Conservation (phyloP, 1,140 invertebrate genomes). For the Diplogasteroides magnus region DNA sequence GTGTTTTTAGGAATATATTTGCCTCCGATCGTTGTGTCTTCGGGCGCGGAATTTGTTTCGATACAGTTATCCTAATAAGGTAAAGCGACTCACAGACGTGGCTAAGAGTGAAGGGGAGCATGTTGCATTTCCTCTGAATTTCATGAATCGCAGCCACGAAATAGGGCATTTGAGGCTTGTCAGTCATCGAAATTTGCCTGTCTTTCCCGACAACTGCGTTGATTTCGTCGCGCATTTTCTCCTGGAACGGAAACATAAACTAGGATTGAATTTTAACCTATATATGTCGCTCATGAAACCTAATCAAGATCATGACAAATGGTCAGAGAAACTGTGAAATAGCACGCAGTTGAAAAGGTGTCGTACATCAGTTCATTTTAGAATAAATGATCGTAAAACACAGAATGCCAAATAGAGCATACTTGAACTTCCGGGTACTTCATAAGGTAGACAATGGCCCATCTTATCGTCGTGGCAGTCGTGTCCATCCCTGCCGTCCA, state of each 20-base stretch:
- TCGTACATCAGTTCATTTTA: too few species aligned
- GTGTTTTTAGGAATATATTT: slow-evolving; percentile 3
- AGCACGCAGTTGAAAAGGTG: too few species aligned
- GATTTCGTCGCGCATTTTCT: background rate
- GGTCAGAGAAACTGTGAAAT: too few species aligned
- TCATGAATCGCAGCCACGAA: background rate
- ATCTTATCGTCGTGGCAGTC: background rate
- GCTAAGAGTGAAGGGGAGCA: background rate
- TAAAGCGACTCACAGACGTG: too few species aligned
- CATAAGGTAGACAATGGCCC: background rate
- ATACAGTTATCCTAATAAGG: too few species aligned
- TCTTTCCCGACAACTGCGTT: background rate
- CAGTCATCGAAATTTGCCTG: background rate
- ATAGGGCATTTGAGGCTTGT: background rate
- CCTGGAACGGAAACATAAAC: background rate
- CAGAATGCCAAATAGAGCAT: background rate
- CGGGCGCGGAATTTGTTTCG: too few species aligned
- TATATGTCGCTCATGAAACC: background rate
- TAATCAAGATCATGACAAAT: background rate
- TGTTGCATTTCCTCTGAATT: background rate
- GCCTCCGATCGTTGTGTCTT: too few species aligned
- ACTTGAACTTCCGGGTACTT: background rate
- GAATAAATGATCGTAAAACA: too few species aligned
- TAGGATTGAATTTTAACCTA: background rate
- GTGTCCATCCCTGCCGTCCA: background rate